Evolutionary conservation across 1,140 invertebrate genomes (phyloP), one percentile per base, ranked within the genome.

Genomic region (Brachionus paranguensis): DNA sequence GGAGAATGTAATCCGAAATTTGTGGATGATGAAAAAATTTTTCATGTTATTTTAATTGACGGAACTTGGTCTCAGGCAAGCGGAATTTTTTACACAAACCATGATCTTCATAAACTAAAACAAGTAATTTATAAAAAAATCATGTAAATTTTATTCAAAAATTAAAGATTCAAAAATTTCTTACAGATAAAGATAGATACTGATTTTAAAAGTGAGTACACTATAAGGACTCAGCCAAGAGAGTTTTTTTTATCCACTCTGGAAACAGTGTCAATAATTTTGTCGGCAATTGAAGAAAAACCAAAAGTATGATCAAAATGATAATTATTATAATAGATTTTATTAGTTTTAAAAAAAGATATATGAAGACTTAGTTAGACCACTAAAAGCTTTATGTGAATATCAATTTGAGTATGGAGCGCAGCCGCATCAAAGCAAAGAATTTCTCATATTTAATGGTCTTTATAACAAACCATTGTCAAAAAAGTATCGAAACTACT

Each of bases 51-150:
- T 55, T 89, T 97, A 72, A 92, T 97, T 85, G 95, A 97, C 92
- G 95, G 95, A 37, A 97, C 95, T 43, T 97, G 95, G 95, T 93
- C 94, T 17, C 95, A 97, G 91, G 95, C 95, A 11, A 95, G 95
- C 65, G 88, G 88, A 4, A 89, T 91, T 43, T 91, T 89, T 86
- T 86, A 88, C 72, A 88, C 87, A 43, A 91, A 89, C 84, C 76
- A 86, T 7, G 84, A 87, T 53, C 85, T 91, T n/a, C 53, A 64
- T 20, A 43, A 85, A 41, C 85, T 89, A 10, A 88, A 86, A 85
- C 78, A 81, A 29, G 78, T 79, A 43, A 11, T 47, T 64, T 64
- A 10, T 11, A 64, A 24, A n/a, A 64, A 68, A 41, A 83, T 65
- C 14, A 37, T 37, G 4, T 7, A 7, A 6, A 37, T 6, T 37